These are phyloP conservation scores for Cephus nigrinus DNA, from an alignment of 2,888 invertebrate species.

Conservation along the genomic window DNA sequence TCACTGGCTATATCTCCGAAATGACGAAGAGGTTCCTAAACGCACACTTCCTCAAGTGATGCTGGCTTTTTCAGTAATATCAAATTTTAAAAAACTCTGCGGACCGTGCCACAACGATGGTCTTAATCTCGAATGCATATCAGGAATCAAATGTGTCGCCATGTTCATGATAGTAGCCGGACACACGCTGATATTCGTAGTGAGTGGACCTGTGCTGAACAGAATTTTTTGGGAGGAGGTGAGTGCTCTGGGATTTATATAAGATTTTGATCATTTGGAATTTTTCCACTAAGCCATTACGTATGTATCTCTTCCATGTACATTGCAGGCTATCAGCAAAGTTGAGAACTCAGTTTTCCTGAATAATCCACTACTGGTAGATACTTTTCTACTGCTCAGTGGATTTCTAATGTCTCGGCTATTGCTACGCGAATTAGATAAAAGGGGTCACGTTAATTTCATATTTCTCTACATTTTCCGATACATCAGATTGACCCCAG, in stretches of 20 bases:
- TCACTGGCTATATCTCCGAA: constrained; percentile 43
- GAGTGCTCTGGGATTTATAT: constrained; percentile 27
- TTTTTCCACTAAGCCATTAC: not conserved
- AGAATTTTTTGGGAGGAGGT: constrained; percentile 74
- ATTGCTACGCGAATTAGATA: constrained; percentile 76
- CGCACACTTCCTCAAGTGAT: constrained; percentile 41
- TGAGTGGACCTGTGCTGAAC: constrained; percentile 77
- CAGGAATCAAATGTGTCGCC: constrained; percentile 75
- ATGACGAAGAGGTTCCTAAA: constrained; percentile 33
- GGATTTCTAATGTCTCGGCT: constrained; percentile 78
- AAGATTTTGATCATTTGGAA: not conserved
- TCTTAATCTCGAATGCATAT: constrained; percentile 74
- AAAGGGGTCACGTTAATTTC: constrained; percentile 72
- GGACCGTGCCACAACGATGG: constrained; percentile 71
- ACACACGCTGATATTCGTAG: constrained; percentile 75
- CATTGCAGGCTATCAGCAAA: constrained; percentile 70
- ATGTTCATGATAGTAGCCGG: constrained; percentile 77
- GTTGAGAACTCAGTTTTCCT: constrained; percentile 73
- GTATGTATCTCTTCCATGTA: constrained; percentile 16
- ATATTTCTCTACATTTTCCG: constrained; percentile 73
- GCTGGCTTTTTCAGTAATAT: constrained; percentile 71
- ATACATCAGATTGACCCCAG: constrained; percentile 80
- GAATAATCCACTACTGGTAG: constrained; percentile 79
- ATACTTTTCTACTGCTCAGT: constrained; percentile 77
- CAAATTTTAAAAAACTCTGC: constrained; percentile 72